Evolutionary conservation across 2,888 invertebrate species (phyloP), one percentile per base, ranked within the genome.

Genomic region (Lasioglossum lativentre): DNA sequence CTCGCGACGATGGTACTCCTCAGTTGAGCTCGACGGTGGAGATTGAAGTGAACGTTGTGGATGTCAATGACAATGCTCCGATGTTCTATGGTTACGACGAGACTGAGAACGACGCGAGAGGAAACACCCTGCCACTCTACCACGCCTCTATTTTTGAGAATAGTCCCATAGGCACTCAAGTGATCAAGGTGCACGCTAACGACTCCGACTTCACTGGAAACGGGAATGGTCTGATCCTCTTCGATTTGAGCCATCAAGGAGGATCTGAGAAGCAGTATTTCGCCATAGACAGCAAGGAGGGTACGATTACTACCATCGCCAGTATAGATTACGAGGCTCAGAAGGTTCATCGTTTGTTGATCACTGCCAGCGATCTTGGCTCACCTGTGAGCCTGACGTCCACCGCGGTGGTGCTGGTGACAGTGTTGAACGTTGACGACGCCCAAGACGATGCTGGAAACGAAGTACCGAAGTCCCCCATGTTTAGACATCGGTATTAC

Each of bases 201-300:
- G 98, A 98, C 95, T 97, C 97, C 23, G 98, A 98, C 94, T 98
- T 98, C 90, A 95, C 97, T 70, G 97, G 98, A 1, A 98, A 98
- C 92, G 98, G 98, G n/a, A 98, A 98, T 92, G 98, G 98, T 0
- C 95, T 98, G 70, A 97, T 98, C 4, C 95, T 98, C 0, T 98
- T 97, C 89, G 97, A 97, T 90, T 95, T 98, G 71, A 96, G 97
- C 0, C 97, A 97, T 85, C 96, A 96, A 86, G 97, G 96, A 86
- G 76, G 80, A 3, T 14, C 80, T 0, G 90, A 93, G n/a, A 93
- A 92, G 23, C 95, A 95, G 72, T 94, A 97, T 70, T 98, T 98
- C 93, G 96, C 97, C 34, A 97, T 98, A 76, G 98, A 98, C 94
- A 98, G 98, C 0, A 97, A 98, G 92, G 98, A 98, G 92, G 98